These are phyloP conservation scores for Brachirus orientalis DNA, from an alignment of 2,113 vertebrate genomes.

Conservation along the genomic window DNA sequence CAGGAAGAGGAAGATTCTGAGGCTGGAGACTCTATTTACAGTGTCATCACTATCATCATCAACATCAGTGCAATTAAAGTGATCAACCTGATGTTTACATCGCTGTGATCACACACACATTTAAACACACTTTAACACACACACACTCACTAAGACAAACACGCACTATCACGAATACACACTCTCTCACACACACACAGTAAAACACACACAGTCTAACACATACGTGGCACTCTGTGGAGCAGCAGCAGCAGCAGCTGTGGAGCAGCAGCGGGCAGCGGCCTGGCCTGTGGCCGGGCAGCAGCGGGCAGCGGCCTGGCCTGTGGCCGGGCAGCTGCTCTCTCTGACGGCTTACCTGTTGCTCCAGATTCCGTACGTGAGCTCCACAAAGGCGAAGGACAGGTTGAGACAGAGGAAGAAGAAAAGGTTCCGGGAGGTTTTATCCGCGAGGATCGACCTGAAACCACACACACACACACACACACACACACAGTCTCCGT, in stretches of 20 bases:
- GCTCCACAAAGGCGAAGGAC: conserved; percentile 96
- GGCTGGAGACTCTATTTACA: too few relatives aligned
- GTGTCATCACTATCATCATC: neutral
- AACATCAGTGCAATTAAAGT: neutral
- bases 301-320: neutral
- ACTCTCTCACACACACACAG: neutral
- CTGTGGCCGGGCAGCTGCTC: conserved; percentile 18
- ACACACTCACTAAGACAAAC: neutral
- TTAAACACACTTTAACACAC: neutral
- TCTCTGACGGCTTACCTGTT: conserved; percentile 88
- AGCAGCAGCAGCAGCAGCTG: neutral
- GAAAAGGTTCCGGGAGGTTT: conserved; percentile 95
- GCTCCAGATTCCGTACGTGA: conserved; percentile 95
- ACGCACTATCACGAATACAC: too few relatives aligned
- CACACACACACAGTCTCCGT: neutral
- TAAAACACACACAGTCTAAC: conserved; percentile 34
- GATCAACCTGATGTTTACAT: too few relatives aligned
- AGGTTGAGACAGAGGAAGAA: conserved; percentile 95
- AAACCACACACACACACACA: conserved; percentile 2
- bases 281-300: conserved; percentile 1
- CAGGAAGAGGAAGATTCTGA: too few relatives aligned
- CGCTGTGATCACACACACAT: neutral
- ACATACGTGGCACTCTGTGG: conserved; percentile 80
- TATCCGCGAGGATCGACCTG: conserved; percentile 94
- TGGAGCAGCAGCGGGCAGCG: neutral